Evolutionary conservation across 2,113 vertebrate genomes (phyloP).

Genomic region (Elephas maximus): DNA sequence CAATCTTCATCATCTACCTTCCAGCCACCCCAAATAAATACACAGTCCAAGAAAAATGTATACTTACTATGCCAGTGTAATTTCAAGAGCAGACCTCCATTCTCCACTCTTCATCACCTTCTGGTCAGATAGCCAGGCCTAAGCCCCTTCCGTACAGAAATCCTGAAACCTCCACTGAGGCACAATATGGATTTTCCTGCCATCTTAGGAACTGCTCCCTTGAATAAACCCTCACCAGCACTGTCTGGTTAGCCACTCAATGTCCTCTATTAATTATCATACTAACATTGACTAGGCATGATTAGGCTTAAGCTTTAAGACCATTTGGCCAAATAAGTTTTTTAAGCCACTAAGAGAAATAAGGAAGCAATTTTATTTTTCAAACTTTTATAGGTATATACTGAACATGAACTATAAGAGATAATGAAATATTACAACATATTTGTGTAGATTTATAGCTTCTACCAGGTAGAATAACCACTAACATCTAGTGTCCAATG

Average conservation of each 20-base stretch:
- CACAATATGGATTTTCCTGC: not conserved
- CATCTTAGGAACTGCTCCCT: not conserved
- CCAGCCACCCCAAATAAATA: not conserved
- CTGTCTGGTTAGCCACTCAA: not conserved
- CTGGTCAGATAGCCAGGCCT: not conserved
- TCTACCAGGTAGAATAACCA: not conserved
- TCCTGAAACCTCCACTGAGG: not conserved
- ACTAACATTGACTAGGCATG: not conserved
- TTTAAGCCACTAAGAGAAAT: not conserved
- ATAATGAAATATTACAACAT: conserved; percentile 40
- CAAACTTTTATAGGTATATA: not conserved
- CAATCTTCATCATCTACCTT: not conserved
- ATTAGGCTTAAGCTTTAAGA: not conserved
- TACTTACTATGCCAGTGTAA: not conserved
- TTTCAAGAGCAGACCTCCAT: not conserved
- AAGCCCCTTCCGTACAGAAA: not conserved
- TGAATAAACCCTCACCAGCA: not conserved
- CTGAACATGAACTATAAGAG: not conserved
- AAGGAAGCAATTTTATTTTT: conserved; percentile 21
- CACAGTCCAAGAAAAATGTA: not conserved
- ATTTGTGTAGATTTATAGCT: not conserved
- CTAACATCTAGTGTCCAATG: not conserved
- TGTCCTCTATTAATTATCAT: not conserved
- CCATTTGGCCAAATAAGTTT: not conserved
- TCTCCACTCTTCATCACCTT: not conserved